Evolutionary conservation across 2,113 vertebrate genomes (phyloP).

Genomic region (Deroptyus accipitrinus): DNA sequence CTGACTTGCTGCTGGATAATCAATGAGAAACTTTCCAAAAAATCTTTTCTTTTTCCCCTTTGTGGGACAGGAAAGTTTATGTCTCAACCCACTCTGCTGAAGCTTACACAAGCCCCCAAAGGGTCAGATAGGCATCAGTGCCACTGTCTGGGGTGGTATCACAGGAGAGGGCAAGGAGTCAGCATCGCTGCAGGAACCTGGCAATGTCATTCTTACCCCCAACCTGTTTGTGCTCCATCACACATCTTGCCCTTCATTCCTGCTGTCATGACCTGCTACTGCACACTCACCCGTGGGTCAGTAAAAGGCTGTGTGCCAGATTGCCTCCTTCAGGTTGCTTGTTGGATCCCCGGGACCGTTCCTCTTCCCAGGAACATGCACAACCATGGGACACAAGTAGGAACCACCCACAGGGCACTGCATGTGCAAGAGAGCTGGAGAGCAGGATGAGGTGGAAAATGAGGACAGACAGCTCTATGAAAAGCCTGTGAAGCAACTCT

Average conservation of each 20-base stretch:
- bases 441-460: background rate
- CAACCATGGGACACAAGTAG: background rate
- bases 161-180: background rate
- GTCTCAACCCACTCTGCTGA: background rate
- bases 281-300: rapidly evolving
- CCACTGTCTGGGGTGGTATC: background rate
- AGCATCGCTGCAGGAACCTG: background rate
- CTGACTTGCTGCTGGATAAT: background rate
- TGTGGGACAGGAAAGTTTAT: background rate
- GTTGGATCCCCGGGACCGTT: background rate
- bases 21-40: background rate
- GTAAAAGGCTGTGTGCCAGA: background rate
- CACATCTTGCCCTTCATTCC: background rate
- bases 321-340: background rate
- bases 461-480: background rate
- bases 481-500: background rate
- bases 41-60: background rate
- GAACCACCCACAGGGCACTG: background rate
- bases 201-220: background rate
- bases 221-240: background rate
- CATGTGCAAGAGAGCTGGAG: background rate
- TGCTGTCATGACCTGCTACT: background rate
- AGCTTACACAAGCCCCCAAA: background rate
- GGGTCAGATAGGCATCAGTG: background rate
- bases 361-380: background rate